Percentiles rank a stretch among this genome's conserved stretches.
phyloP scores from a whole-genome alignment of 1,140 invertebrate species.

The Drosophila bipectinata region DNA sequence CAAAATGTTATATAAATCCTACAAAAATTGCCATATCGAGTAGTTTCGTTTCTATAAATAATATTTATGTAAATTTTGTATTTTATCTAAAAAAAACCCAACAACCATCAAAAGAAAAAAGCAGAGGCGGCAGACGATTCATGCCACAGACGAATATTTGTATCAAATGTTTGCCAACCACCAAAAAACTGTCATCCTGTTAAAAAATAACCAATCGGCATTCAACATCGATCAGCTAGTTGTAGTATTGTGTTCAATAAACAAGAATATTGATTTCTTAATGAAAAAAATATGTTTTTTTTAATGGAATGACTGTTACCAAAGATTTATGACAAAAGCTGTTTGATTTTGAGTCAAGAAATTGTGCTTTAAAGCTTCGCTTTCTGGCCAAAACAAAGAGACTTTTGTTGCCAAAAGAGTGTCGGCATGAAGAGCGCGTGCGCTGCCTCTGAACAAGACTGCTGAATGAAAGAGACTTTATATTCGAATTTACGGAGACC shows the following conservation, averaged over 20 bases:
- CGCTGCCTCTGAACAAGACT: background rate
- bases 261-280: slow-evolving; percentile 66
- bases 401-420: background rate
- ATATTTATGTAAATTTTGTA: slow-evolving; percentile 52
- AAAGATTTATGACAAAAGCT: slow-evolving; percentile 8
- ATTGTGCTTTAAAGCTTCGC: background rate
- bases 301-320: background rate
- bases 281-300: slow-evolving; percentile 3
- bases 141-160: slow-evolving; percentile 67
- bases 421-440: slow-evolving; percentile 2
- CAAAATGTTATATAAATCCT: slow-evolving; percentile 47
- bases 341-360: slow-evolving; percentile 4
- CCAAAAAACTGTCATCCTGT: slow-evolving; percentile 38
- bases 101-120: background rate
- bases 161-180: slow-evolving; percentile 74
- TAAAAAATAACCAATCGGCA: slow-evolving; percentile 34
- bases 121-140: slow-evolving; percentile 27
- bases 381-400: slow-evolving; percentile 10
- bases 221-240: slow-evolving; percentile 67
- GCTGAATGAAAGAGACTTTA: slow-evolving; percentile 35
- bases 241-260: slow-evolving; percentile 73
- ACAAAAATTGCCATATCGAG: slow-evolving; percentile 61
- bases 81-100: slow-evolving; percentile 10
- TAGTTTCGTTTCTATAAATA: slow-evolving; percentile 33
- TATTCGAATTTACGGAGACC: slow-evolving; percentile 9